Evolutionary conservation across 64 coral and sea anemone species (phyloP).

Genomic region (Trachythela sp.): DNA sequence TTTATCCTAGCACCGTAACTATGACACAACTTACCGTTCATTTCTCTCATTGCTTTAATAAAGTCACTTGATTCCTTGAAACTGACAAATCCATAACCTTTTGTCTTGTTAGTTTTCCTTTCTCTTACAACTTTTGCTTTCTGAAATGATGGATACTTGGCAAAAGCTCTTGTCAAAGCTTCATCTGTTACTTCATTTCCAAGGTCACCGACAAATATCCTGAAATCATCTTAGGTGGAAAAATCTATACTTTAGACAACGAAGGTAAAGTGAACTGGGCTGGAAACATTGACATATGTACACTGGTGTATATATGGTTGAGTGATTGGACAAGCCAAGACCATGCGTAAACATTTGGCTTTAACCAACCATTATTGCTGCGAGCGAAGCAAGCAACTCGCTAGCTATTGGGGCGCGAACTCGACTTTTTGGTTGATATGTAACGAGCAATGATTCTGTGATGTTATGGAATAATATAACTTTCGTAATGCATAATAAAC

Average conservation of each 20-base stretch:
- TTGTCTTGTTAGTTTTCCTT: constrained; percentile 89
- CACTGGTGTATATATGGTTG: too few species aligned
- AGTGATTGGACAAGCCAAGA: too few species aligned
- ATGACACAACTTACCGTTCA: constrained; percentile 99
- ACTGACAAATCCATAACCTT: constrained; percentile 97
- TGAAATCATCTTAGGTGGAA: constrained; percentile 76
- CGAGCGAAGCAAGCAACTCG: too few species aligned
- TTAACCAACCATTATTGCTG: too few species aligned
- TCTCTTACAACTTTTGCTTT: constrained; percentile 96
- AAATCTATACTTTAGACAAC: neutral
- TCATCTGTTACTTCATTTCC: constrained; percentile 98
- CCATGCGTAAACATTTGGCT: too few species aligned
- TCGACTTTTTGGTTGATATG: too few species aligned
- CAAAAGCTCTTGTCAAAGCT: constrained; percentile 72
- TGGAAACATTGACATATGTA: too few species aligned
- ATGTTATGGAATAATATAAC: too few species aligned
- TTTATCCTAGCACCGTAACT: too few species aligned
- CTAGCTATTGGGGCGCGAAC: too few species aligned
- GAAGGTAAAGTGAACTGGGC: neutral
- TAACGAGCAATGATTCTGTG: too few species aligned
- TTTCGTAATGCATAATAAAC: too few species aligned
- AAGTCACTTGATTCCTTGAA: constrained; percentile 98
- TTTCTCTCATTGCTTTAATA: constrained; percentile 99
- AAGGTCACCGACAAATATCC: constrained; percentile 95
- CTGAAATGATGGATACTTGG: constrained; percentile 92